These are phyloP conservation scores for Vombatus ursinus DNA, from an alignment of 2,113 vertebrate species.

Conservation along the genomic window DNA sequence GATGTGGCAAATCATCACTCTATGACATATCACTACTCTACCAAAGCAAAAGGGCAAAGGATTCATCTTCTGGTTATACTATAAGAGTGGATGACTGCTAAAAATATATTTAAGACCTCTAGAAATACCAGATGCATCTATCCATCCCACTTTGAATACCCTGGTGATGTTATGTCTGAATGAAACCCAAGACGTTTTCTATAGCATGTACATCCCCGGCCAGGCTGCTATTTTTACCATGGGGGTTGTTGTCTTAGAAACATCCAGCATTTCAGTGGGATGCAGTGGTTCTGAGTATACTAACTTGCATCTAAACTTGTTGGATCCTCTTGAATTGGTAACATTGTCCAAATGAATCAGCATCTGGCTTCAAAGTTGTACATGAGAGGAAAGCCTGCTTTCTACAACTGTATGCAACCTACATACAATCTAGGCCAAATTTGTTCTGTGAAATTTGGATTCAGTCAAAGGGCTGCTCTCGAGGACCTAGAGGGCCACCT, in stretches of 20 bases:
- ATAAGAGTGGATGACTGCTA: not conserved
- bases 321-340: not conserved
- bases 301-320: not conserved
- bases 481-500: no score
- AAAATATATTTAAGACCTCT: slow-evolving; percentile 14
- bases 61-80: not conserved
- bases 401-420: not conserved
- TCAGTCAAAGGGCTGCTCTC: no score
- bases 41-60: not conserved
- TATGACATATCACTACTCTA: not conserved
- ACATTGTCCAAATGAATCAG: not conserved
- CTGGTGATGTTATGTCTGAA: not conserved
- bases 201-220: not conserved
- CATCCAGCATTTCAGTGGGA: slow-evolving; percentile 3
- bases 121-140: not conserved
- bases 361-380: not conserved
- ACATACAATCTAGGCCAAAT: not conserved
- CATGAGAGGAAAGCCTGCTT: not conserved
- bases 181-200: not conserved
- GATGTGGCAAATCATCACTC: not conserved
- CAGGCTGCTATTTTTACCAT: not conserved
- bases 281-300: not conserved
- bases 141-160: not conserved
- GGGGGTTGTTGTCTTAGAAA: slow-evolving; percentile 1
- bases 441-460: no score